A percentile compares a stretch with the other conserved stretches of the same genome.
Conservation (phyloP, 2,888 invertebrate genomes). For the Campoplex capitator region DNA sequence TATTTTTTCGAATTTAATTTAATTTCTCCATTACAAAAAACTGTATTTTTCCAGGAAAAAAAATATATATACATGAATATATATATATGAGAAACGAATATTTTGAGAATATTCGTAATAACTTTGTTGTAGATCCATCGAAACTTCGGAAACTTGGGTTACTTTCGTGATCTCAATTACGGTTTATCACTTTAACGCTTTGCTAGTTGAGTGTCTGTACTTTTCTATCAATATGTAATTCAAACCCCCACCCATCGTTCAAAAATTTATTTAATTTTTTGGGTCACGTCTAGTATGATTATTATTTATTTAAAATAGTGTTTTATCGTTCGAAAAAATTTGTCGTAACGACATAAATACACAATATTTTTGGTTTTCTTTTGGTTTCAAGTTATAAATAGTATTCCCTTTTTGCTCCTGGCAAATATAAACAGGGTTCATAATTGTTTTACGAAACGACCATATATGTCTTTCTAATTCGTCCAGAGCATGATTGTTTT, state of each 20-base stretch:
- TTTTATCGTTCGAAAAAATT: constrained; percentile 39
- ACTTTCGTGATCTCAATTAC: constrained; percentile 79
- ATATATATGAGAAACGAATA: not conserved
- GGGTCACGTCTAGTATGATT: constrained; percentile 36
- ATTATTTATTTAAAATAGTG: constrained; percentile 65
- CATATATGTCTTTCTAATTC: constrained; percentile 1
- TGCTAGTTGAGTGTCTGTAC: constrained; percentile 82
- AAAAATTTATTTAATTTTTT: constrained; percentile 19
- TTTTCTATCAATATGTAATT: constrained; percentile 70
- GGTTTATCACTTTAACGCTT: constrained; percentile 84
- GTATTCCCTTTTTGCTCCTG: not conserved
- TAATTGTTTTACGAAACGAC: not conserved
- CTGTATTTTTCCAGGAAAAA: not conserved
- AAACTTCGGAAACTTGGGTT: constrained; percentile 74
- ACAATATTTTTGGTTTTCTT: constrained; percentile 21
- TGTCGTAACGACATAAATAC: constrained; percentile 7
- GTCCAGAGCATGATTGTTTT: constrained; percentile 11
- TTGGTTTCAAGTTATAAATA: constrained; percentile 33
- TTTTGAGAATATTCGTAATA: constrained; percentile 50
- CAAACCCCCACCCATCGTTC: constrained; percentile 32
- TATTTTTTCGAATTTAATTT: not conserved
- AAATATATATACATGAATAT: not conserved
- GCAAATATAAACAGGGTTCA: not conserved
- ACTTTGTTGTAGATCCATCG: constrained; percentile 68
- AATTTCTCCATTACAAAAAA: not conserved